A percentile compares a stretch with the other conserved stretches of the same genome.
These are phyloP conservation scores for Colinus virginianus DNA, from an alignment of 2,113 vertebrate species.

Conservation along the genomic window DNA sequence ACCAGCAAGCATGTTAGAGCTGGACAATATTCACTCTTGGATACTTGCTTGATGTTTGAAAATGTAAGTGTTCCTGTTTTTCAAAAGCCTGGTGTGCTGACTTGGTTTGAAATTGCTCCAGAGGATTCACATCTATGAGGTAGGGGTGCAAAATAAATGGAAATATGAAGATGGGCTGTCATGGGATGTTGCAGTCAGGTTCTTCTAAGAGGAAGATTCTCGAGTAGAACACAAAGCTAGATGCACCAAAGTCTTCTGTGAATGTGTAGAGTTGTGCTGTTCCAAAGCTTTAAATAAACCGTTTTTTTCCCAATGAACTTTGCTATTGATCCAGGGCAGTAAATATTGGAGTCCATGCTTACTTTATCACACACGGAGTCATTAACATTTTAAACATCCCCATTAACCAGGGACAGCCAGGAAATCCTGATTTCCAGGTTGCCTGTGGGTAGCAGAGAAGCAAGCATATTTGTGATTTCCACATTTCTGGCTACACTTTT, in stretches of 20 bases:
- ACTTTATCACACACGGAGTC: not conserved
- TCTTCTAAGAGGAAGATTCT: not conserved
- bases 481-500: not conserved
- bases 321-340: not conserved
- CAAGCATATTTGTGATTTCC: not conserved
- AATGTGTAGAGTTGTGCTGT: not conserved
- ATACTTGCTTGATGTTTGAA: not conserved
- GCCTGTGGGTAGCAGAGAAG: not conserved
- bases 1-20: not conserved
- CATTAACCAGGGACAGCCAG: not conserved
- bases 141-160: not conserved
- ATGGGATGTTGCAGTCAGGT: not conserved
- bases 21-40: not conserved
- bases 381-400: not conserved
- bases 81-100: not conserved
- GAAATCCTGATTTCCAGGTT: not conserved
- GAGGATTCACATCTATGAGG: not conserved
- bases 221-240: not conserved
- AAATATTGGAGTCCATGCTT: not conserved
- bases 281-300: not conserved
- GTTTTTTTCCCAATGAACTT: not conserved
- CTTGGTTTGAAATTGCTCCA: not conserved
- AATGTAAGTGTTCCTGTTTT: not conserved
- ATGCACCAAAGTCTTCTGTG: not conserved
- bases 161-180: not conserved